phyloP scores from a whole-genome alignment of 2,888 invertebrate genomes.

The Brachypterus glaber region DNA sequence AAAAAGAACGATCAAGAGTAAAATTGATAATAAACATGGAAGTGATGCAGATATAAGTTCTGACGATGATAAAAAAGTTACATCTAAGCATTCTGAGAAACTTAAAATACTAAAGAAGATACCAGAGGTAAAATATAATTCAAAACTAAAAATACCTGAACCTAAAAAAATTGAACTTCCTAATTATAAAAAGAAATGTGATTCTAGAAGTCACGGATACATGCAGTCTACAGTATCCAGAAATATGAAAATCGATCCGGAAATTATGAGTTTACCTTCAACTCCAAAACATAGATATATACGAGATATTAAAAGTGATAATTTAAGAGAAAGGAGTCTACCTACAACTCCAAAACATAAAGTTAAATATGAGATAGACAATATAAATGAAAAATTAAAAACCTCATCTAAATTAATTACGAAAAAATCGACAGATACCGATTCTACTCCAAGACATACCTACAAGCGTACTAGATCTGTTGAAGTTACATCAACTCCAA shows the following conservation, averaged over 20 bases:
- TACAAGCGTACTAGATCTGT: constrained; percentile 25
- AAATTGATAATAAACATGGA: constrained; percentile 17
- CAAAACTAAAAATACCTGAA: constrained; percentile 10
- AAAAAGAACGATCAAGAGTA: constrained; percentile 14
- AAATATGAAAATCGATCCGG: constrained; percentile 41
- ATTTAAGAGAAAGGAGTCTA: constrained; percentile 18
- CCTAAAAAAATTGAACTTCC: constrained; percentile 12
- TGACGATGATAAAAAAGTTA: constrained; percentile 28
- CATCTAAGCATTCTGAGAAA: constrained; percentile 19
- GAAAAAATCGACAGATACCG: constrained; percentile 12
- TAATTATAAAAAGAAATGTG: constrained; percentile 25
- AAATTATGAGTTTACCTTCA: background rate
- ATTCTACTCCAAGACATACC: constrained; percentile 14
- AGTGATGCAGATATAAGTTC: constrained; percentile 37
- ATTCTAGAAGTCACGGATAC: constrained; percentile 41
- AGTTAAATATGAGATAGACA: constrained; percentile 34
- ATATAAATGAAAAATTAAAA: constrained; percentile 31
- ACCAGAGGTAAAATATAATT: background rate
- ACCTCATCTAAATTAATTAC: no score
- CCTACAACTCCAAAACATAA: constrained; percentile 20
- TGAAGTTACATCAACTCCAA: no score
- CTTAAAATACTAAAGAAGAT: constrained; percentile 14
- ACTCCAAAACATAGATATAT: background rate
- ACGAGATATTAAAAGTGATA: no score
- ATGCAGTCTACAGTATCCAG: constrained; percentile 53